These are phyloP conservation scores for Micrasema longulum DNA, from an alignment of 1,140 invertebrate genomes.

Conservation along the genomic window DNA sequence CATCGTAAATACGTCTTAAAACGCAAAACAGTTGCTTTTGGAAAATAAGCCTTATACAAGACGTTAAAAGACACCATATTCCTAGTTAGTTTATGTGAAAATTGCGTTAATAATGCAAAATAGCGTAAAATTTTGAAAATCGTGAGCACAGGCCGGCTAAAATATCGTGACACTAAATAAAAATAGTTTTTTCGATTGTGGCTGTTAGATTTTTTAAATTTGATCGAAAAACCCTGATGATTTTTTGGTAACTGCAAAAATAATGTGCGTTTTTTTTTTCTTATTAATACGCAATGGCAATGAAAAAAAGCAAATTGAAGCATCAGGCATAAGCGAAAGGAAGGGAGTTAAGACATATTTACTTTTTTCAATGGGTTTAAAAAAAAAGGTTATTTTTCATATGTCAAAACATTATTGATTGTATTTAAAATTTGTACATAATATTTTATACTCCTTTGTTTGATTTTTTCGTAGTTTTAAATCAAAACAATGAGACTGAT, in stretches of 20 bases:
- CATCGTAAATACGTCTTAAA: conserved; percentile 45
- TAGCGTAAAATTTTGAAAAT: too few species aligned
- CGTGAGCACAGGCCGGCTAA: too few species aligned
- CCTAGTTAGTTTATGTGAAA: conserved; percentile 12
- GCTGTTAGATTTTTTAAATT: too few species aligned
- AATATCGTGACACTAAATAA: too few species aligned
- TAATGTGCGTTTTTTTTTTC: too few species aligned
- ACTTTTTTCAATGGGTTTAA: conserved; percentile 43
- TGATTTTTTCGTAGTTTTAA: neutral
- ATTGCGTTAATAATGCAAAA: conserved; percentile 22
- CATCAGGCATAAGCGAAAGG: conserved; percentile 51
- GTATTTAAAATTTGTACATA: neutral
- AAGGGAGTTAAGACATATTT: conserved; percentile 40
- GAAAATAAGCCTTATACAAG: conserved; percentile 4
- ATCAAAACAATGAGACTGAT: neutral
- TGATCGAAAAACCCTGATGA: too few species aligned
- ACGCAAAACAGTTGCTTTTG: conserved; percentile 51
- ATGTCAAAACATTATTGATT: neutral
- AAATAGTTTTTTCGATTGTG: too few species aligned
- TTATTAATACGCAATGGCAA: neutral
- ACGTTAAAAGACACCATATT: conserved; percentile 16
- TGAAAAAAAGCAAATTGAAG: conserved; percentile 33
- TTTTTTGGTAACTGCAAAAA: too few species aligned
- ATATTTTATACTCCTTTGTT: conserved; percentile 1
- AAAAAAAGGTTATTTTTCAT: conserved; percentile 7